Conservation (phyloP, 2,113 vertebrate species). For the Phylloscopus trochiloides region DNA sequence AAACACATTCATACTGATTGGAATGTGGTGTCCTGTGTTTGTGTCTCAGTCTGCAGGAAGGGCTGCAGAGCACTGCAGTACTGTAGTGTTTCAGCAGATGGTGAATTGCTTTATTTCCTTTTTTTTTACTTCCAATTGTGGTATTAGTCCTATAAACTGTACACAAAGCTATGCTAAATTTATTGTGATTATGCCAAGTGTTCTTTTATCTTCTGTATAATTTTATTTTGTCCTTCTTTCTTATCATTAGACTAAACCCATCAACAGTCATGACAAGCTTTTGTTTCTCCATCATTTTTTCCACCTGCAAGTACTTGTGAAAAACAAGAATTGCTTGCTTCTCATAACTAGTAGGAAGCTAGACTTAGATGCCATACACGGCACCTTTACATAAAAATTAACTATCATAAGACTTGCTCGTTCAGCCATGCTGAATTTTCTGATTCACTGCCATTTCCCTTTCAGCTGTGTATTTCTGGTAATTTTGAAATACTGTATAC, state of each 20-base stretch:
- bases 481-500: not conserved
- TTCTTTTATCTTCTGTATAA: not conserved
- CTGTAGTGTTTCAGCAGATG: not conserved
- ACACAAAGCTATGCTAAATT: not conserved
- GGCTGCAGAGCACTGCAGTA: not conserved
- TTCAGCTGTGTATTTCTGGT: not conserved
- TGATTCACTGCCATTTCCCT: not conserved
- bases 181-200: not conserved
- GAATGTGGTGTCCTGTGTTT: not conserved
- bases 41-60: not conserved
- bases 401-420: not conserved
- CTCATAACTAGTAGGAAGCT: not conserved
- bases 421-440: not conserved
- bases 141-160: not conserved
- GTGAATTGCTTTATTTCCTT: not conserved
- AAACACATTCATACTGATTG: not conserved
- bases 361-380: not conserved
- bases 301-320: not conserved
- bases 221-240: not conserved
- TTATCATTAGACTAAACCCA: not conserved
- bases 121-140: not conserved
- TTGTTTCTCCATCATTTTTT: not conserved
- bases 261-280: not conserved
- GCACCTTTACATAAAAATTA: not conserved
- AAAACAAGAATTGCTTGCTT: not conserved